phyloP scores from a whole-genome alignment of 2,113 vertebrate species.

The Thamnophis sirtalis region DNA sequence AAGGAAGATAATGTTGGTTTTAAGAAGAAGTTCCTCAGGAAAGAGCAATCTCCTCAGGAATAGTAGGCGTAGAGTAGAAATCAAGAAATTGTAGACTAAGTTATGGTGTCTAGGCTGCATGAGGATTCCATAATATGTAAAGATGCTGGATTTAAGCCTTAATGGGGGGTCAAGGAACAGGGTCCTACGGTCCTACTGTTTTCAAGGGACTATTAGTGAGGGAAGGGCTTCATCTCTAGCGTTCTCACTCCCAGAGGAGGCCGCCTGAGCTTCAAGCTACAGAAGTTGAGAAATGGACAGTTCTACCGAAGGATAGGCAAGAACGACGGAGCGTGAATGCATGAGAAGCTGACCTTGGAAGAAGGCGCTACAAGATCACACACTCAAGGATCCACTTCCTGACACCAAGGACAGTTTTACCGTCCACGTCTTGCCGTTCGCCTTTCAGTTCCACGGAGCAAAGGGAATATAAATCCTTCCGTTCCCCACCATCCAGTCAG shows the following conservation, averaged over 20 bases:
- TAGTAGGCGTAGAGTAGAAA: neutral
- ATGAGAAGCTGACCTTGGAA: neutral
- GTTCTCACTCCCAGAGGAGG: neutral
- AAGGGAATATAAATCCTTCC: no score
- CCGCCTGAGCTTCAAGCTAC: neutral
- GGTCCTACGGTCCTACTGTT: neutral
- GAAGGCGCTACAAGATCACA: no score
- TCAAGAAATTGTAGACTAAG: conserved; percentile 33
- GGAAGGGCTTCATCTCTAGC: neutral
- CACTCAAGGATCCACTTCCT: neutral
- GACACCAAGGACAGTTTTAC: neutral
- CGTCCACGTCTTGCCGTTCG: no score
- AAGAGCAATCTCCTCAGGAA: neutral
- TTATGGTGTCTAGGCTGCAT: neutral
- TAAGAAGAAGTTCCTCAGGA: neutral
- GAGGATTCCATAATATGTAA: neutral
- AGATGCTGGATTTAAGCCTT: neutral
- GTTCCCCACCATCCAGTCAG: no score
- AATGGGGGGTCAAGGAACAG: neutral
- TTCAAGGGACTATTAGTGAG: neutral
- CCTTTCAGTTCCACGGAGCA: neutral
- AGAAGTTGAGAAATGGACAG: neutral
- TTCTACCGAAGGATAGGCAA: neutral
- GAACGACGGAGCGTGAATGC: neutral
- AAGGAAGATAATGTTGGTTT: neutral